Conservation (phyloP, 2,888 invertebrate genomes). For the Lypha dubia region DNA sequence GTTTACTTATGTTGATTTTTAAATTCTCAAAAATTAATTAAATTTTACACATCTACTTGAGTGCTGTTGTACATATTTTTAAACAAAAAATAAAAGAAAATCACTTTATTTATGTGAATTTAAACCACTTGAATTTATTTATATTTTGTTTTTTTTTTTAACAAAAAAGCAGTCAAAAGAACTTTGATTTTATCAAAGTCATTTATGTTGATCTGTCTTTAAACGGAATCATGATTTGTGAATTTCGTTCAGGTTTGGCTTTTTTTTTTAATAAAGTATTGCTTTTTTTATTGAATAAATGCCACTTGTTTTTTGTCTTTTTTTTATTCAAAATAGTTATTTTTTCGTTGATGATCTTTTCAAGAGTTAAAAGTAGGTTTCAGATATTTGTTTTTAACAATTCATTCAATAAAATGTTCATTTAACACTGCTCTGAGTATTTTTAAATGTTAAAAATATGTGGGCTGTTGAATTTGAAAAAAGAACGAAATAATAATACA, state of each 20-base stretch:
- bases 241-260: slow-evolving; percentile 17
- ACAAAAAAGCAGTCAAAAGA: slow-evolving; percentile 15
- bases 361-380: slow-evolving; percentile 30
- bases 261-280: not conserved
- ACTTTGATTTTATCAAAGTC: slow-evolving; percentile 50
- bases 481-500: not conserved
- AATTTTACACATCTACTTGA: slow-evolving; percentile 2
- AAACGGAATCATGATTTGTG: slow-evolving; percentile 58
- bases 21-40: slow-evolving; percentile 59
- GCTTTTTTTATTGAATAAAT: slow-evolving; percentile 24
- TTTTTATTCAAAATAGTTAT: slow-evolving; percentile 12
- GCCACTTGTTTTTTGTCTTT: slow-evolving; percentile 35
- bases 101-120: slow-evolving; percentile 28
- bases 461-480: slow-evolving; percentile 10
- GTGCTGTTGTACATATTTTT: not conserved
- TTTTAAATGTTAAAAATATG: not conserved
- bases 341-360: slow-evolving; percentile 35
- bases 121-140: slow-evolving; percentile 53
- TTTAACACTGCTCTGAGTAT: not conserved
- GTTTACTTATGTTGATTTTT: slow-evolving; percentile 31
- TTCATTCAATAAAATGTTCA: slow-evolving; percentile 3
- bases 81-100: slow-evolving; percentile 25
- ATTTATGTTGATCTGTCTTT: slow-evolving; percentile 43
- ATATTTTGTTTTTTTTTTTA: too few species aligned
- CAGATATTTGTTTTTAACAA: slow-evolving; percentile 6